Conservation (phyloP, 2,797 vertebrate species). For the Phrynocephalus vlangalii region DNA sequence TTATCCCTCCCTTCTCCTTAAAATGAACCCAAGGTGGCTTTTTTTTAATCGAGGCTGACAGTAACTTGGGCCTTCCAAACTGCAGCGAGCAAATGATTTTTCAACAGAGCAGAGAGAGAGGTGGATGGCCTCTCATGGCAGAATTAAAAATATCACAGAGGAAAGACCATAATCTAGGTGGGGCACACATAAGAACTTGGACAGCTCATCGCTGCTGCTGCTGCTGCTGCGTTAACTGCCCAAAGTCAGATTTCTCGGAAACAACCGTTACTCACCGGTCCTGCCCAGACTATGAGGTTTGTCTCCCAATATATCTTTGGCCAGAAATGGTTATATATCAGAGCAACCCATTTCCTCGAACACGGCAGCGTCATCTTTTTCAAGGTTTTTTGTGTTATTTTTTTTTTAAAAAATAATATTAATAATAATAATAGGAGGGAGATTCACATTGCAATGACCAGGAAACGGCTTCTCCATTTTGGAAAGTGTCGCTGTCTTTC, state of each 20-base stretch:
- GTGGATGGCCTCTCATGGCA: too few species aligned
- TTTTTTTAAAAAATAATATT: too few species aligned
- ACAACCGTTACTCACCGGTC: constrained; percentile 58
- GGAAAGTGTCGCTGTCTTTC: background rate
- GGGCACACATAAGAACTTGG: constrained; percentile 50
- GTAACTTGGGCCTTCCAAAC: background rate
- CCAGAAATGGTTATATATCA: constrained; percentile 52
- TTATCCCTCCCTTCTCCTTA: too few species aligned
- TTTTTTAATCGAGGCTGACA: background rate
- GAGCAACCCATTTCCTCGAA: constrained; percentile 54
- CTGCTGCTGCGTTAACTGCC: constrained; percentile 45
- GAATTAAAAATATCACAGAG: background rate
- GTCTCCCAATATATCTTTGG: constrained; percentile 69
- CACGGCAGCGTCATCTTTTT: background rate
- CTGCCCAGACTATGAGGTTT: constrained; percentile 73
- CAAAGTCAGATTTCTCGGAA: constrained; percentile 64
- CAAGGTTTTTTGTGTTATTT: background rate
- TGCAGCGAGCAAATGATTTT: background rate
- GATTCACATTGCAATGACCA: too few species aligned
- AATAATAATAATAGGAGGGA: too few species aligned
- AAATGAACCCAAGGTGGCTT: too few species aligned
- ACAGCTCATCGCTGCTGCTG: constrained; percentile 47
- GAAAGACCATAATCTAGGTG: constrained; percentile 46
- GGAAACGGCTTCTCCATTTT: background rate
- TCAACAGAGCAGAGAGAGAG: background rate